Conservation (phyloP, 2,797 vertebrate genomes). For the Darevskia nairensis region DNA sequence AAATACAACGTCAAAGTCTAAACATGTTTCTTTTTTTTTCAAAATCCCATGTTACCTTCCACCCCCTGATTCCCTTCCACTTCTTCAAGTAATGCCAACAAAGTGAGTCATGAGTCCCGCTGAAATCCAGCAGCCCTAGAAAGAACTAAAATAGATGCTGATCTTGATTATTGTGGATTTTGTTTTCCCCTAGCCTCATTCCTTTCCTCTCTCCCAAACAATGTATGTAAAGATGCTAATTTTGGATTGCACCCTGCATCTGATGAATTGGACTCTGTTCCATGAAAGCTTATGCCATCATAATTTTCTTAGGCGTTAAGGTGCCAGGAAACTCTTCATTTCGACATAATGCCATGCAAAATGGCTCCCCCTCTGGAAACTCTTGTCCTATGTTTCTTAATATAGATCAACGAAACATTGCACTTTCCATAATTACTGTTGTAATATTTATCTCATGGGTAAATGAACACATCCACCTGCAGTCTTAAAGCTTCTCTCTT, state of each 20-base stretch:
- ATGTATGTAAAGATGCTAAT: too few relatives aligned
- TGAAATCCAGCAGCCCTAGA: background rate
- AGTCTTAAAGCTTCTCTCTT: background rate
- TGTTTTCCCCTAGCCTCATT: background rate
- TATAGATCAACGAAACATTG: slow-evolving; percentile 19
- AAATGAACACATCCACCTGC: background rate
- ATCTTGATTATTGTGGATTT: too few relatives aligned
- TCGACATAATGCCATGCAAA: background rate
- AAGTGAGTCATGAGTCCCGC: background rate
- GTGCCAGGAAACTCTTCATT: too few relatives aligned
- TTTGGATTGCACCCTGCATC: too few relatives aligned
- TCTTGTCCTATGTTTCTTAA: background rate
- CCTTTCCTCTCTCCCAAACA: too few relatives aligned
- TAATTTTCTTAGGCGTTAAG: too few relatives aligned
- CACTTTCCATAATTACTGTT: slow-evolving; percentile 4
- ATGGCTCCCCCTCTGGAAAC: background rate
- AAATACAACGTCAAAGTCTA: background rate
- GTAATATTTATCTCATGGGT: slow-evolving; percentile 7
- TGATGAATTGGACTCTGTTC: too few relatives aligned
- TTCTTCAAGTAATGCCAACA: background rate
- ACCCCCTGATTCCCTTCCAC: background rate
- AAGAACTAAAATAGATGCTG: background rate
- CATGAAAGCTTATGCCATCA: too few relatives aligned
- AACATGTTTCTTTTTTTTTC: background rate
- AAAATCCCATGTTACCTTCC: background rate